Evolutionary conservation across 2,113 vertebrate species (phyloP).

Genomic region (Onychostruthus taczanowskii): DNA sequence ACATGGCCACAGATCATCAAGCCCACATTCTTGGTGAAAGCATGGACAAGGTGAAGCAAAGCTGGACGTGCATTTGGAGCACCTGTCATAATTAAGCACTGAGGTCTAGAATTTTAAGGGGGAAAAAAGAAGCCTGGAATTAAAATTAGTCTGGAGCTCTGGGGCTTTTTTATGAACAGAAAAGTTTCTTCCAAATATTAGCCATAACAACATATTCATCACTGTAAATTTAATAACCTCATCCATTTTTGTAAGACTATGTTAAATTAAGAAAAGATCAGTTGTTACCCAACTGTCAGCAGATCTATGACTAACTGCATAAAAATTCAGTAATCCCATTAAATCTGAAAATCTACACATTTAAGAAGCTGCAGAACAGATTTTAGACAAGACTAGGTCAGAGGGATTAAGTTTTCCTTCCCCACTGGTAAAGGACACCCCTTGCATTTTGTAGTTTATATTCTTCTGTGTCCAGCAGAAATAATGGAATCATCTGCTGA

Average conservation of each 20-base stretch:
- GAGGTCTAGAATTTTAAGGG: slow-evolving; percentile 79
- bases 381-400: not conserved
- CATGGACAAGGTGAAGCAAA: slow-evolving; percentile 91
- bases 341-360: not conserved
- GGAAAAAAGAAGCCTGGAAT: not conserved
- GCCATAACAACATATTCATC: not conserved
- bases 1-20: slow-evolving; percentile 96
- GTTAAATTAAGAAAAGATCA: not conserved
- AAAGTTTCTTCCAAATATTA: not conserved
- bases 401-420: not conserved
- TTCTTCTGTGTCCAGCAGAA: not conserved
- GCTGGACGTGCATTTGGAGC: slow-evolving; percentile 92
- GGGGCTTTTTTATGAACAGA: not conserved
- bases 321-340: not conserved
- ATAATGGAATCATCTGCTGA: not conserved
- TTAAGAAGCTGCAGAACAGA: not conserved
- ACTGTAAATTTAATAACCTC: not conserved
- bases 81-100: slow-evolving; percentile 97
- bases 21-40: slow-evolving; percentile 97
- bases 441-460: not conserved
- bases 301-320: not conserved
- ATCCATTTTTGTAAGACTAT: not conserved
- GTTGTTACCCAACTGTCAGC: not conserved
- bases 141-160: not conserved
- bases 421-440: not conserved